A percentile compares a stretch with the other conserved stretches of the same genome.
These are phyloP conservation scores for human (Homo sapiens) DNA, from an alignment of 2,113 vertebrate genomes.

Conservation along the genomic window GRCh38 chr4:101046001-101046500, in stretches of 20 bases:
- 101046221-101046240: neutral
- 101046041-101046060: neutral
- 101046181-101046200: neutral
- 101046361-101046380: neutral
- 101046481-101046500: neutral
- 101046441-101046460: neutral
- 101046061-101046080: fast-evolving
- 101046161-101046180: neutral
- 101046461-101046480: neutral
- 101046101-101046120: neutral
- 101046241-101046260: neutral
- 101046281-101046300: neutral
- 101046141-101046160: neutral
- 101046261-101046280: neutral
- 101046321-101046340: neutral
- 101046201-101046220: neutral
- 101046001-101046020: neutral
- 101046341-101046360: neutral
- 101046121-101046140: fast-evolving
- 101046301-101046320: neutral
- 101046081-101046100: neutral
- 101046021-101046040: neutral
- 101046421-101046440: neutral
- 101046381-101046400: neutral
- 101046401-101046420: neutral